A percentile compares a stretch with the other conserved stretches of the same genome.
Evolutionary conservation across 2,113 vertebrate genomes (phyloP).

Genomic region (Pterophyllum scalare): DNA sequence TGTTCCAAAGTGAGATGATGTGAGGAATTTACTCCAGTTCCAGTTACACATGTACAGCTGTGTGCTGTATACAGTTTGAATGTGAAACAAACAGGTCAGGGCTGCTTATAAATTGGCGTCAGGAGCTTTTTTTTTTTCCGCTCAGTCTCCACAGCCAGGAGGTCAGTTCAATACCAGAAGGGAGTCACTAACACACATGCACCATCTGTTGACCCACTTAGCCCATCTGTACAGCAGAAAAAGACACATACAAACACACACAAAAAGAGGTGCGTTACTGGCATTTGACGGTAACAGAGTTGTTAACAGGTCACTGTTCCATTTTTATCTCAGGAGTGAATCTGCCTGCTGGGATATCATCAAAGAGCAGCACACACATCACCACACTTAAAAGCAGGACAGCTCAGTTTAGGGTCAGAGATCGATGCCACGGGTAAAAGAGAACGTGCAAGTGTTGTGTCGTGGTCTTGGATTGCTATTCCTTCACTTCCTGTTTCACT

Average conservation of each 20-base stretch:
- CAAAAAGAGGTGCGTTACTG: neutral
- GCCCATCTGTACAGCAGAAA: conserved; percentile 49
- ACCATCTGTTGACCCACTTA: conserved; percentile 69
- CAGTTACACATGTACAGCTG: conserved; percentile 6
- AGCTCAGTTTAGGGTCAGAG: neutral
- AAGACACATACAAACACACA: neutral
- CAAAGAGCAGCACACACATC: neutral
- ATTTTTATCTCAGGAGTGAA: neutral
- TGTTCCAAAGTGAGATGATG: conserved; percentile 20
- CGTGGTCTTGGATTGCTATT: neutral
- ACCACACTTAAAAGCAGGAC: neutral
- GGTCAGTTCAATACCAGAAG: conserved; percentile 51
- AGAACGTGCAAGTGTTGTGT: neutral
- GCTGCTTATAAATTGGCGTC: conserved; percentile 31
- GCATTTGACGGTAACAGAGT: neutral
- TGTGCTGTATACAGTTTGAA: conserved; percentile 27
- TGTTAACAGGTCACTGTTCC: neutral
- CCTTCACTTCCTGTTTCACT: neutral
- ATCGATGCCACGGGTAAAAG: neutral
- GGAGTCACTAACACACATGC: conserved; percentile 54
- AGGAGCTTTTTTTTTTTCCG: conserved; percentile 41
- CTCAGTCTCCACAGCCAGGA: conserved; percentile 26
- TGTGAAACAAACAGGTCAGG: conserved; percentile 64
- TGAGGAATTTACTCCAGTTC: conserved; percentile 14
- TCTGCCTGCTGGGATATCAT: neutral